These are phyloP conservation scores for Peromyscus leucopus DNA, from an alignment of 2,113 vertebrate species.

Conservation along the genomic window DNA sequence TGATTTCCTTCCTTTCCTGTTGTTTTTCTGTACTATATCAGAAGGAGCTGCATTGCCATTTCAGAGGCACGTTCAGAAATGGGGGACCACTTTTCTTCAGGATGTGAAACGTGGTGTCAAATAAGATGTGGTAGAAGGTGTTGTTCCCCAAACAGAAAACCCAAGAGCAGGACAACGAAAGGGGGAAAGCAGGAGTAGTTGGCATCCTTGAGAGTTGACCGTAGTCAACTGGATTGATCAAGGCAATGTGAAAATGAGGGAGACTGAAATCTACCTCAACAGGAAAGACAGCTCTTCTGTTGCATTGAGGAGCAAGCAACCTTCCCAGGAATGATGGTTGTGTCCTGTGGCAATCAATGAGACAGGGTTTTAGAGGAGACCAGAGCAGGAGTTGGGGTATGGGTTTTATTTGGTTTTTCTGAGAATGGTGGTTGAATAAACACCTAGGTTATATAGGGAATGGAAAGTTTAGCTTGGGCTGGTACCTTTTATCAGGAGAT, in stretches of 20 bases:
- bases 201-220: background rate
- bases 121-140: background rate
- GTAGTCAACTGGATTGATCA: too few relatives aligned
- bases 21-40: background rate
- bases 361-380: background rate
- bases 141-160: background rate
- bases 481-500: background rate
- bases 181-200: background rate
- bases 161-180: background rate
- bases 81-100: background rate
- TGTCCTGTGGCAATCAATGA: fast-evolving
- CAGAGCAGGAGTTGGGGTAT: background rate
- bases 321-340: background rate
- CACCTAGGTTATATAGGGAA: fast-evolving
- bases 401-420: background rate
- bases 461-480: background rate
- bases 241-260: background rate
- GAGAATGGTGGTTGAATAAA: background rate
- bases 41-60: background rate
- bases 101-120: background rate
- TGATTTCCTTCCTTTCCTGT: background rate
- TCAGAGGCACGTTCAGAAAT: background rate
- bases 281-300: background rate
- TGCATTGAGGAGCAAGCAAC: background rate
- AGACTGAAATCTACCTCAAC: background rate